Percentiles rank a stretch among this genome's conserved stretches.
Conservation (phyloP, 2,113 vertebrate genomes). For the Brachyhypopomus occidentalis region DNA sequence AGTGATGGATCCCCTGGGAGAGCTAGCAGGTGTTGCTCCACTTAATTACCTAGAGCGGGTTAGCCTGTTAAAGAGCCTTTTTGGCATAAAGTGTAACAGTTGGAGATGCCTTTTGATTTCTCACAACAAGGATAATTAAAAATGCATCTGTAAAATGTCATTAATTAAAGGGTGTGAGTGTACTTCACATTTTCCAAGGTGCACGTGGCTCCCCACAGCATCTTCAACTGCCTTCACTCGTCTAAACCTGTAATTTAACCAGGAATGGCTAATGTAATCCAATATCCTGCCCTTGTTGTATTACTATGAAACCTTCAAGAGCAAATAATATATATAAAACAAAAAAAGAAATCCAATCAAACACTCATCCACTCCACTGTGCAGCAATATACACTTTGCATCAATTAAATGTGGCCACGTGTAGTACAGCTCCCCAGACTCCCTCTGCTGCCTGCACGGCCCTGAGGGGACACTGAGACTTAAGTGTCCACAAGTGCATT, state of each 20-base stretch:
- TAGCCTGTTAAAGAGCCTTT: not conserved
- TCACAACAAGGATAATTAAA: no score
- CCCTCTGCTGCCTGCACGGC: conserved; percentile 3
- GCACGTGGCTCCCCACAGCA: not conserved
- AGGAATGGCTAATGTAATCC: not conserved
- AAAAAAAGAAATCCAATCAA: not conserved
- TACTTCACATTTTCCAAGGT: not conserved
- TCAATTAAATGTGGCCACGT: conserved; percentile 30
- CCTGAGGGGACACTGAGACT: conserved; percentile 17
- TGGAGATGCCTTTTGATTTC: not conserved
- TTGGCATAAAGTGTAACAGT: conserved; percentile 24
- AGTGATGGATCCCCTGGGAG: conserved; percentile 39
- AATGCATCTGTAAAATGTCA: no score
- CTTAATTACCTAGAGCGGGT: conserved; percentile 35
- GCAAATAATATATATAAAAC: not conserved
- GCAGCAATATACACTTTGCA: conserved; percentile 3
- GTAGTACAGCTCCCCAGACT: conserved; percentile 24
- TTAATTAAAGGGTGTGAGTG: no score
- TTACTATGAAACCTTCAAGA: not conserved
- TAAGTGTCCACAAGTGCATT: conserved; percentile 1
- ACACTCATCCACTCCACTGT: conserved; percentile 14
- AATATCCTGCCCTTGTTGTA: no score
- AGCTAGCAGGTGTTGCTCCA: conserved; percentile 34
- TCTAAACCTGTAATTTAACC: not conserved
- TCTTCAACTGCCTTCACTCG: no score